Base-by-base conservation (phyloP, 2,113 vertebrate species). In the Mugil cephalus region DNA sequence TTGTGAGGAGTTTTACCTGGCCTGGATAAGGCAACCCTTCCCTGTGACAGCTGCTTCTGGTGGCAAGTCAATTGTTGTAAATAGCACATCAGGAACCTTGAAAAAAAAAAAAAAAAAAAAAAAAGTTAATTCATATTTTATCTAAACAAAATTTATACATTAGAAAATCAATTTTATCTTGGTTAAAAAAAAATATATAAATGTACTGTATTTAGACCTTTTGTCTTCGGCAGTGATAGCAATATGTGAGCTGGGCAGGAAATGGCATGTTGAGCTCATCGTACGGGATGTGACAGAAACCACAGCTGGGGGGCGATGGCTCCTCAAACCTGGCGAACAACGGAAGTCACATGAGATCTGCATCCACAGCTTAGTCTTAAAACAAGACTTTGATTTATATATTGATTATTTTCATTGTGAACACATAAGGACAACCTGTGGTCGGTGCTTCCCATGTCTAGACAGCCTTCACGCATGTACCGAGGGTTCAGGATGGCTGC, bases 181-280 rank as follows among this genome's bases (percentile, higher is more conserved):
- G 5, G 12, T 30, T 46, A 43, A n/a, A 62, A 63, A 43, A n/a
- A 62, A 63, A 39, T 1, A 34, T 30, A n/a, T 2, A 14, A 45
- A 45, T 45, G 14, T 19, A 19, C 15, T 36, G 43, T 17, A 8
- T 50, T 19, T 70, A 95, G 40, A 99, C 98, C 91, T 99, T 99
- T 55, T 96, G 96, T 38, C 96, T 95, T 65, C 95, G 94, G 79
- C 98, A 99, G 88, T 94, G 94, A 85, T 91, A 97, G 87, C 98
- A 99, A 7, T 95, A 96, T 0, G 97, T 97, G 82, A 99, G 97
- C 76, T 99, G 97, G 67, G 98, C 96, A 2, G 98, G 98, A 81
- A 99, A 99, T 0, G 98, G 98, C 96, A 98, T 99, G 85, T 98
- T 98, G 80, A 99, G 77, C 83, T 99, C 98, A 88, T 99, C 97